A percentile compares a stretch with the other conserved stretches of the same genome.
Conservation (phyloP, 1,140 invertebrate genomes). For the Popillia japonica region DNA sequence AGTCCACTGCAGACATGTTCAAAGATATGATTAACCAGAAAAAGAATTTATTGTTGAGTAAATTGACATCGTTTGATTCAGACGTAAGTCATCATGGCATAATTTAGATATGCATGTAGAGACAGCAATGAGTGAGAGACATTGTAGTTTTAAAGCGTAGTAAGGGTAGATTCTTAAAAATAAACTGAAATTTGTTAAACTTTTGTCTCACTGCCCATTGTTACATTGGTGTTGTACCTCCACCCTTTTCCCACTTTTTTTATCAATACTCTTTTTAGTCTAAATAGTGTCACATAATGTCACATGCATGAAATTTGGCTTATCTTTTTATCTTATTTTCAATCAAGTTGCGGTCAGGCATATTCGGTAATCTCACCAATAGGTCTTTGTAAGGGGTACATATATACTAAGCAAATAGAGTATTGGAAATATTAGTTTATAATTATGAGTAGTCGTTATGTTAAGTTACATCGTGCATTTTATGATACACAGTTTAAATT, state of each 20-base stretch:
- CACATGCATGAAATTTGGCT: not conserved
- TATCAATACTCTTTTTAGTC: not conserved
- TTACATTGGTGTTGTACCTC: not conserved
- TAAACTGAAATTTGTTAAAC: no score
- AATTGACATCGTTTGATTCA: conserved; percentile 87
- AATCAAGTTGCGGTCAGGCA: not conserved
- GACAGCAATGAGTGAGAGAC: not conserved
- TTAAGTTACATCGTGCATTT: no score
- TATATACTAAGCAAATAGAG: not conserved
- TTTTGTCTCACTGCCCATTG: not conserved
- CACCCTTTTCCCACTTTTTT: not conserved
- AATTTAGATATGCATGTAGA: not conserved
- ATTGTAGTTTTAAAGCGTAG: not conserved
- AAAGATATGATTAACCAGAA: conserved; percentile 89
- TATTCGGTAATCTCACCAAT: not conserved
- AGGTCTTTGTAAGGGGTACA: not conserved
- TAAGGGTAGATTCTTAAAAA: no score
- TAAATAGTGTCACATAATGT: not conserved
- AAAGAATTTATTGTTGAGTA: conserved; percentile 83
- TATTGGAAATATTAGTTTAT: no score
- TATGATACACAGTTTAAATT: no score
- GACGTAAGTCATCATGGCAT: conserved; percentile 72
- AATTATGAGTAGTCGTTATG: no score
- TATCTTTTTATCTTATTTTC: not conserved
- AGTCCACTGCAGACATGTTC: conserved; percentile 85